A percentile compares a stretch with the other conserved stretches of the same genome.
Evolutionary conservation across 2,797 vertebrate species (phyloP).

Genomic region (Poliocrania exsul): DNA sequence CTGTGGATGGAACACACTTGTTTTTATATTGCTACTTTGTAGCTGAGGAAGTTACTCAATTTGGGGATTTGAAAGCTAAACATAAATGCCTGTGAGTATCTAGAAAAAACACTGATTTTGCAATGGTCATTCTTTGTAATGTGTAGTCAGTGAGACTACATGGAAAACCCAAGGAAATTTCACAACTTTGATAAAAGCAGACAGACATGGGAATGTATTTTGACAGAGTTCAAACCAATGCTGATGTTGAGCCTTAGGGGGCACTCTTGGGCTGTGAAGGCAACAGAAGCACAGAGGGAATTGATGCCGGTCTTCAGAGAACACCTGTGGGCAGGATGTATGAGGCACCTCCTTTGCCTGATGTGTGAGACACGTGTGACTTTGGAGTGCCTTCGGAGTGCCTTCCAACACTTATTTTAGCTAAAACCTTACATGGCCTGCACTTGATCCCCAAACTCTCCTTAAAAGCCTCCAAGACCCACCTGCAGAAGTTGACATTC

Average conservation of each 20-base stretch:
- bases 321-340: neutral
- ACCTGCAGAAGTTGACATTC: conserved; percentile 81
- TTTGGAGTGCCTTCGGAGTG: neutral
- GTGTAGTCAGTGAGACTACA: neutral
- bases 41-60: neutral
- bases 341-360: neutral
- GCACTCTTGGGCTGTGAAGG: neutral
- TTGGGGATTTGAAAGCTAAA: neutral
- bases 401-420: neutral
- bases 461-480: neutral
- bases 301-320: neutral
- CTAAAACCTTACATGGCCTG: neutral
- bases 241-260: neutral
- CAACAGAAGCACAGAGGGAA: neutral
- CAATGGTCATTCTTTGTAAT: neutral
- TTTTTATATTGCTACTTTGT: neutral
- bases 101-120: neutral
- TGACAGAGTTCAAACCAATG: neutral
- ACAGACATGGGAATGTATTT: neutral
- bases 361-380: neutral
- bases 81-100: neutral
- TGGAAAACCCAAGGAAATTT: neutral
- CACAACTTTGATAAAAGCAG: neutral
- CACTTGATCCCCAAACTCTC: neutral
- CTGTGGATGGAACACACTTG: neutral